A percentile compares a stretch with the other conserved stretches of the same genome.
Conservation (phyloP, 2,113 vertebrate species). For the Struthio camelus region DNA sequence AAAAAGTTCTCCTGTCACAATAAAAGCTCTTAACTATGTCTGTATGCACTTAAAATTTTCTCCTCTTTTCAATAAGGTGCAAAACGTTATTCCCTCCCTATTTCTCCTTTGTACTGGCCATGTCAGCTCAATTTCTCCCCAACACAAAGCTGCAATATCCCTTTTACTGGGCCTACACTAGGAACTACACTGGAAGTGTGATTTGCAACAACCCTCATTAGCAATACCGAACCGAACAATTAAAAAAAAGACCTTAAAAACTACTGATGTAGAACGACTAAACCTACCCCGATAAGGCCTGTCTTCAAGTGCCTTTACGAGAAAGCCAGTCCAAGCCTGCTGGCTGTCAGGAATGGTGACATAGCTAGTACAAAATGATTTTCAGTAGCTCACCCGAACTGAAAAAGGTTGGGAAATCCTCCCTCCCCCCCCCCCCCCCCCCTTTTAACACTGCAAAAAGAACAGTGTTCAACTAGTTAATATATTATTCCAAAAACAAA, state of each 20-base stretch:
- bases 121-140: conserved; percentile 75
- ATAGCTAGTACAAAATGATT: conserved; percentile 65
- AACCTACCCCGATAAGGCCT: neutral
- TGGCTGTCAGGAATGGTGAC: conserved; percentile 52
- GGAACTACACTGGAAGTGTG: conserved; percentile 66
- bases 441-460: neutral
- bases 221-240: neutral
- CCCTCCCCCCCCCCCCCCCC: neutral
- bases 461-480: conserved; percentile 55
- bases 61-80: conserved; percentile 89
- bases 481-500: conserved; percentile 7
- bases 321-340: neutral
- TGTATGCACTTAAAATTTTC: conserved; percentile 85
- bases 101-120: conserved; percentile 83
- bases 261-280: conserved; percentile 20
- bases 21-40: conserved; percentile 89
- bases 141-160: conserved; percentile 73
- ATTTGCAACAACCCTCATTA: conserved; percentile 37
- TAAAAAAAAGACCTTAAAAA: neutral
- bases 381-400: conserved; percentile 62
- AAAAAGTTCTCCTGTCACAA: conserved; percentile 88
- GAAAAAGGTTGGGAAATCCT: conserved; percentile 46
- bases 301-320: neutral
- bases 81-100: conserved; percentile 86
- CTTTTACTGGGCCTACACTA: conserved; percentile 74